Percentiles rank a stretch among this genome's conserved stretches.
Evolutionary conservation across 2,113 vertebrate species (phyloP).

Genomic region (Tachycineta bicolor): DNA sequence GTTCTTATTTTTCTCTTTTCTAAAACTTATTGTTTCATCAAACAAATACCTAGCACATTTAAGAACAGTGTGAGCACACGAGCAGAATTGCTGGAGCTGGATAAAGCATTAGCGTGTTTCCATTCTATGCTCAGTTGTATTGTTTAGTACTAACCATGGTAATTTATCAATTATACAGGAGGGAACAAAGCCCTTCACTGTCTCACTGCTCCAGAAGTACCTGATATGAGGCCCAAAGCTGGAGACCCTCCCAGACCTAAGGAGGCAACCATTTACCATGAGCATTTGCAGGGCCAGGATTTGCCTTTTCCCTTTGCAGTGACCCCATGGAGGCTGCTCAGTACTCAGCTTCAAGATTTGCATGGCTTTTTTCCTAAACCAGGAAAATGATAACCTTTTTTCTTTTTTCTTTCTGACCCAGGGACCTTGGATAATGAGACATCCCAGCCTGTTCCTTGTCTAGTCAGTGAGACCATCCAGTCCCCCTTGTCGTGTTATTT

Average conservation of each 20-base stretch:
- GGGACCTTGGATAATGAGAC: neutral
- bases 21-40: slow-evolving; percentile 76
- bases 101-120: slow-evolving; percentile 58
- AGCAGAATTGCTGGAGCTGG: slow-evolving; percentile 61
- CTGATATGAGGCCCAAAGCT: neutral
- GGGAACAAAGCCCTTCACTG: neutral
- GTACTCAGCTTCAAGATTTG: neutral
- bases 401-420: neutral
- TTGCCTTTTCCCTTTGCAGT: neutral
- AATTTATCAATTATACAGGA: slow-evolving; percentile 51
- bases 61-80: slow-evolving; percentile 57
- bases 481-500: accelerated
- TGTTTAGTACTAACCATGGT: slow-evolving; percentile 47
- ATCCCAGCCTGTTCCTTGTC: neutral
- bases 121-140: slow-evolving; percentile 54
- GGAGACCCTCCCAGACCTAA: neutral
- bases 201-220: neutral
- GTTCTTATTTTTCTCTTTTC: slow-evolving; percentile 76
- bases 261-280: neutral
- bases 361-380: neutral
- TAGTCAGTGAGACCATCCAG: accelerated
- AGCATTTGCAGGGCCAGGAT: neutral
- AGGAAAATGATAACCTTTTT: neutral
- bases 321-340: neutral
- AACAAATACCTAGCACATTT: slow-evolving; percentile 74